Percentiles rank a stretch among this genome's conserved stretches.
Evolutionary conservation across 92 coral and sea anemone genomes (phyloP).

Genomic region (Heteractis magnifica): DNA sequence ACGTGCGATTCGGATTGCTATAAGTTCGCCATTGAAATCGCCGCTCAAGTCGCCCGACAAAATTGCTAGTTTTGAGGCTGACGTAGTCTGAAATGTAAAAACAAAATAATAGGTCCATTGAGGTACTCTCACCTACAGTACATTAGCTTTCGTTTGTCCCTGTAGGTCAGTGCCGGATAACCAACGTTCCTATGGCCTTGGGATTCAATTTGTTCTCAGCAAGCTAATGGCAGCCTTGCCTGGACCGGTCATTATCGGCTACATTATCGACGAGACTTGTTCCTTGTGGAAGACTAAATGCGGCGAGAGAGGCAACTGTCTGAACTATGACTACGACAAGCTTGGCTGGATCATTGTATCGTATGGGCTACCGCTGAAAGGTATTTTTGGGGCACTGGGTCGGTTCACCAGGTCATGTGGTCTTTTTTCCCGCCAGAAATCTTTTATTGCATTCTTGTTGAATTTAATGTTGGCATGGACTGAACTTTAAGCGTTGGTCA

Average conservation of each 20-base stretch:
- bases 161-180: slow-evolving; percentile 83
- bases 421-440: no score
- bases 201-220: slow-evolving; percentile 69
- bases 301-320: slow-evolving; percentile 73
- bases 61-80: no score
- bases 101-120: background rate
- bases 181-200: slow-evolving; percentile 81
- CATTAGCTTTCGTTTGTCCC: background rate
- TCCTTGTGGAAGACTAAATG: slow-evolving; percentile 72
- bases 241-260: slow-evolving; percentile 68
- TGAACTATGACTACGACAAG: slow-evolving; percentile 67
- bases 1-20: no score
- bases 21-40: no score
- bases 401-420: no score
- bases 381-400: background rate
- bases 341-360: slow-evolving; percentile 49
- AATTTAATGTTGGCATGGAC: no score
- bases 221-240: slow-evolving; percentile 75
- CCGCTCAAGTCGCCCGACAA: no score
- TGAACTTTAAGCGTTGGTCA: no score
- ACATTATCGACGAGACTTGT: slow-evolving; percentile 57
- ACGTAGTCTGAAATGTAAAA: no score
- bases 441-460: no score
- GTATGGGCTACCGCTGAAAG: slow-evolving; percentile 37
- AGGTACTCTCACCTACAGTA: background rate